Conservation (phyloP, 2,888 invertebrate genomes). For the Isoperla grammatica region DNA sequence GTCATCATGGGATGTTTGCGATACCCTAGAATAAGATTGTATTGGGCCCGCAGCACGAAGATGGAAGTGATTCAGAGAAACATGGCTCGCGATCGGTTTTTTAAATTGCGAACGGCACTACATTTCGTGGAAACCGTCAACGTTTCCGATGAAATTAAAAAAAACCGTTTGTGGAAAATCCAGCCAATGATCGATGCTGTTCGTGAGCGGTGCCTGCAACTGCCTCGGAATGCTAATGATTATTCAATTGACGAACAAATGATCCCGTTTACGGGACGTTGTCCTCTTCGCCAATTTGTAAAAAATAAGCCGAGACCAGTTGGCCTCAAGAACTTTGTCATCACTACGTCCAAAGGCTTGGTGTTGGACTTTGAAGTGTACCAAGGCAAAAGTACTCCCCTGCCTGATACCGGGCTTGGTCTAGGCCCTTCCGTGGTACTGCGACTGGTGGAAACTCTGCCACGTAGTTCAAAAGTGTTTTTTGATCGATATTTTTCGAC, state of each 20-base stretch:
- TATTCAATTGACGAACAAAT: no score
- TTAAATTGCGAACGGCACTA: constrained; percentile 25
- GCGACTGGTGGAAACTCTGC: constrained; percentile 33
- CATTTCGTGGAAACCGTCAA: constrained; percentile 29
- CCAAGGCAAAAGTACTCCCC: constrained; percentile 32
- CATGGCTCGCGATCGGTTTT: constrained; percentile 32
- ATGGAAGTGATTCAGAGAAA: neutral
- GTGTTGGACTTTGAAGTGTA: constrained; percentile 36
- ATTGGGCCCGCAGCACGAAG: neutral
- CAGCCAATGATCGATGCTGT: constrained; percentile 33
- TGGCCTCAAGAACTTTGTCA: no score
- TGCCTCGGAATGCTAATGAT: no score
- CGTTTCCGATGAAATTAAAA: constrained; percentile 12
- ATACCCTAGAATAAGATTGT: constrained; percentile 8
- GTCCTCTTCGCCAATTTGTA: no score
- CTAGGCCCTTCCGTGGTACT: constrained; percentile 31
- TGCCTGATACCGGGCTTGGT: constrained; percentile 28
- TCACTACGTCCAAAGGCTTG: constrained; percentile 34
- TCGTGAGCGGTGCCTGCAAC: constrained; percentile 32
- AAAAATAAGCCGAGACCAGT: no score
- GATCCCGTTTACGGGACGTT: no score
- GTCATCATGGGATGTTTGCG: neutral
- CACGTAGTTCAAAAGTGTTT: constrained; percentile 29
- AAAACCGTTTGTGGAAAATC: constrained; percentile 31
- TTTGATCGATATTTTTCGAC: constrained; percentile 33